Base-by-base conservation (phyloP, 1,140 invertebrate species). In the Halictus rubicundus region DNA sequence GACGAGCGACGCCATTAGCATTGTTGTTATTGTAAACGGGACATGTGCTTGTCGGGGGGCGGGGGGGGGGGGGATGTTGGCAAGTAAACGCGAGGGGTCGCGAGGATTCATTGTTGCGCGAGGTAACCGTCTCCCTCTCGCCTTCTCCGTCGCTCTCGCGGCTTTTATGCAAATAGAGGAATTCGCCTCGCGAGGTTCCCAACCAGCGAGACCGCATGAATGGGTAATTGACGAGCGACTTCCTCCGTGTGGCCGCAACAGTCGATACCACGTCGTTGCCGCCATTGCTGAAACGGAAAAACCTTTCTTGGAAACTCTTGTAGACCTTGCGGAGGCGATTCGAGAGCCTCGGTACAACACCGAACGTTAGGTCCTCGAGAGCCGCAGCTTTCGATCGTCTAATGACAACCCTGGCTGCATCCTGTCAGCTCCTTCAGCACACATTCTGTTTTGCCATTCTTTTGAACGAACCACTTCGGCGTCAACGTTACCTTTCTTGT, bases 1-100 rank as follows among this genome's bases (percentile, higher is more conserved):
- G 23, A 52, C 49, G 19, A n/a, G 54, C 5, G 7, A 9, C n/a
- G n/a, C n/a, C 19, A n/a, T 57, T 54, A 54, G 49, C 7, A 54
- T 54, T 54, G 49, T 54, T 54, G 49, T 57, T 57, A 57, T 57
- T n/a, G 54, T 57, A 57, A 57, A 57, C 54, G 54, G 54, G 54
- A 57, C 49, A 54, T 54, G 21, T 54, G 19, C 21, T 21, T 16
- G 21, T 16, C 2, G 49, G 21, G 49, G 21, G 19, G 49, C 14
- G 49, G 7, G n/a, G 6, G 49, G 49, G 14, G 2, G 10, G 3
- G 6, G 49, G 52, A 54, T n/a, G n/a, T n/a, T n/a, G n/a, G 2
- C 21, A 2, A 21, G n/a, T 57, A 21, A 57, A 57, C 54, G 54
- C 8, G 5, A 6, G 2, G 8, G 19, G 19, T 1, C 8, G 21